Conservation (phyloP, 2,888 invertebrate species). For the Agriotes lineatus region DNA sequence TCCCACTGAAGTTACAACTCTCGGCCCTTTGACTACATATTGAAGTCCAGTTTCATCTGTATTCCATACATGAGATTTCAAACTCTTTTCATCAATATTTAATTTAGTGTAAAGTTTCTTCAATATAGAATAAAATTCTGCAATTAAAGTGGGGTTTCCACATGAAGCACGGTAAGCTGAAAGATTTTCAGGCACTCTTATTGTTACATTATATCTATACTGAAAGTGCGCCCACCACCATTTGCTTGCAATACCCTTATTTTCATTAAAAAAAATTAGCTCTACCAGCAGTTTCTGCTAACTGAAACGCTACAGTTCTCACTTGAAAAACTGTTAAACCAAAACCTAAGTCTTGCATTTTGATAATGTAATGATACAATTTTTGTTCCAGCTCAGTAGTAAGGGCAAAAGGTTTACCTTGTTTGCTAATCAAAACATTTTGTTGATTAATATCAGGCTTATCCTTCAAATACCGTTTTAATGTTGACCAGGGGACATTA, state of each 20-base stretch:
- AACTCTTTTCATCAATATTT: not conserved
- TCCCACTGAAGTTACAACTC: conserved; percentile 47
- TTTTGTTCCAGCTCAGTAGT: not conserved
- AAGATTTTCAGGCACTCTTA: conserved; percentile 12
- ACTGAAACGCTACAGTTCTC: not conserved
- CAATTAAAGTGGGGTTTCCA: conserved; percentile 4
- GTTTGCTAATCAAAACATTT: conserved; percentile 8
- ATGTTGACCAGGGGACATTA: not conserved
- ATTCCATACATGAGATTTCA: conserved; percentile 9
- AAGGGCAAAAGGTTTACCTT: conserved; percentile 11
- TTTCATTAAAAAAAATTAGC: not conserved
- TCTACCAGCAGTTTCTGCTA: not conserved
- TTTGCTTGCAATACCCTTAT: conserved; percentile 16
- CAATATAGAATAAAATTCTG: conserved; percentile 4
- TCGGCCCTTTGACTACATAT: conserved; percentile 45
- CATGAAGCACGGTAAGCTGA: conserved; percentile 8
- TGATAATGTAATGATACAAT: not conserved
- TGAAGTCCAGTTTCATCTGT: conserved; percentile 47
- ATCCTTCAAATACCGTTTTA: not conserved
- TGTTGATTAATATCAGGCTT: conserved; percentile 2
- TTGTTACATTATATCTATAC: not conserved
- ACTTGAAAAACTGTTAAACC: not conserved
- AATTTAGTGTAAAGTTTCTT: not conserved
- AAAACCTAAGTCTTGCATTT: conserved; percentile 2
- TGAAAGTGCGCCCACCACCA: conserved; percentile 21